Conservation (phyloP, 2,888 invertebrate genomes). For the Parnassius smintheus region DNA sequence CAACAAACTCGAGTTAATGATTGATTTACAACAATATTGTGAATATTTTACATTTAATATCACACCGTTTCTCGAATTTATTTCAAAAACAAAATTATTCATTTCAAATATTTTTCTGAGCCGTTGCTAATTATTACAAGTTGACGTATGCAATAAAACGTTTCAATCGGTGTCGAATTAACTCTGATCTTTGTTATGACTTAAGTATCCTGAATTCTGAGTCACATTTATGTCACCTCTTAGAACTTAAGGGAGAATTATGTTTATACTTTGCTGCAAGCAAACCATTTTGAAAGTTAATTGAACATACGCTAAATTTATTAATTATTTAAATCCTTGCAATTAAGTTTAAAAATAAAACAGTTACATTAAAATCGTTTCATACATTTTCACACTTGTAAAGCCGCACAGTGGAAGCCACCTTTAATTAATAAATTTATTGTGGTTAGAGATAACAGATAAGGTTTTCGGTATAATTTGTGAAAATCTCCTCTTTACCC, state of each 20-base stretch:
- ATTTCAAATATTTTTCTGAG: conserved; percentile 1
- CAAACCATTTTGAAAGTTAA: conserved; percentile 16
- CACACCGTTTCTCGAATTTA: conserved; percentile 6
- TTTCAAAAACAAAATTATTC: not conserved
- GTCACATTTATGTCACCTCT: conserved; percentile 5
- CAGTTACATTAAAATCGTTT: conserved; percentile 6
- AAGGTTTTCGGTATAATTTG: too few relatives aligned
- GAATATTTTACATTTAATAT: conserved; percentile 6
- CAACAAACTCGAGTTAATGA: conserved; percentile 14
- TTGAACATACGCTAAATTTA: conserved; percentile 3
- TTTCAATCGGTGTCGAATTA: conserved; percentile 13
- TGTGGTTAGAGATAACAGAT: too few relatives aligned
- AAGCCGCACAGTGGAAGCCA: not conserved
- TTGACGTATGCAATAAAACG: conserved; percentile 22
- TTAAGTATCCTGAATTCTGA: conserved; percentile 10
- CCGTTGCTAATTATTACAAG: conserved; percentile 11
- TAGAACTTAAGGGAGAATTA: conserved; percentile 5
- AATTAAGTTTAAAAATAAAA: conserved; percentile 1
- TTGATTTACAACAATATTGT: conserved; percentile 11
- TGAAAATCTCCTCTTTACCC: too few relatives aligned
- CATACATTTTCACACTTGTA: not conserved
- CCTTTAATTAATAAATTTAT: too few relatives aligned
- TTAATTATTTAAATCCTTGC: conserved; percentile 5
- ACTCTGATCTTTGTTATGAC: conserved; percentile 10
- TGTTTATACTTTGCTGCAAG: conserved; percentile 16